phyloP scores from a whole-genome alignment of 2,888 invertebrate species.

The Agonopterix alstromeriana region DNA sequence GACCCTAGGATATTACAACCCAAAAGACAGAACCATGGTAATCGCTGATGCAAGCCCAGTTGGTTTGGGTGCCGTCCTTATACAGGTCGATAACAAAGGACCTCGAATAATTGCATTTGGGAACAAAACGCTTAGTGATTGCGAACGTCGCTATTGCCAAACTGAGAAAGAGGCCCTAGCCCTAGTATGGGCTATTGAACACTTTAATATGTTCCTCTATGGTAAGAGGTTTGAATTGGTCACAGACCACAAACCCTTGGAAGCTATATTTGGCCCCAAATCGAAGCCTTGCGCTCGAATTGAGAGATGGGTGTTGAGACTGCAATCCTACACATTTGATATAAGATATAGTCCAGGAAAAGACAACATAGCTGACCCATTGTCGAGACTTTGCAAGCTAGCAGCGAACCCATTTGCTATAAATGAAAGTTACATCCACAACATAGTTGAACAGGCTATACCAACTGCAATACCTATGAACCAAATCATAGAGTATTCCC shows the following conservation, averaged over 20 bases:
- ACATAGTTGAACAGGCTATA: background rate
- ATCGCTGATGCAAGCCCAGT: too few relatives aligned
- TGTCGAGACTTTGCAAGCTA: background rate
- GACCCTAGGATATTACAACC: too few relatives aligned
- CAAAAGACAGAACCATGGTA: too few relatives aligned
- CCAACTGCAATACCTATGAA: constrained; percentile 1
- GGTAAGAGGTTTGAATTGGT: too few relatives aligned
- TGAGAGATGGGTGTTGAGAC: constrained; percentile 7
- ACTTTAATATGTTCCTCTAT: too few relatives aligned
- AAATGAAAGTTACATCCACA: background rate
- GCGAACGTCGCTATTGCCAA: too few relatives aligned
- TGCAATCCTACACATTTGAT: constrained; percentile 5
- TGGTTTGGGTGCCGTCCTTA: too few relatives aligned
- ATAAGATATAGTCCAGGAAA: constrained; percentile 5
- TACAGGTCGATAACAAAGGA: too few relatives aligned
- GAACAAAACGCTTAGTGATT: too few relatives aligned
- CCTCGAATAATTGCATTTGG: too few relatives aligned
- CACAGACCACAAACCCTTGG: constrained; percentile 3
- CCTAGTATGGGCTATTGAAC: too few relatives aligned
- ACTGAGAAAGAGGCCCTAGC: too few relatives aligned
- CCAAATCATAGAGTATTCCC: constrained; percentile 2
- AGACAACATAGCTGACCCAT: background rate
- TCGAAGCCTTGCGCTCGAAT: constrained; percentile 9
- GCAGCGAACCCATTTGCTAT: background rate
- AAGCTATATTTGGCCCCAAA: constrained; percentile 4